Conservation (phyloP, 23 tunicate species). For the Halocynthia aurantium region DNA sequence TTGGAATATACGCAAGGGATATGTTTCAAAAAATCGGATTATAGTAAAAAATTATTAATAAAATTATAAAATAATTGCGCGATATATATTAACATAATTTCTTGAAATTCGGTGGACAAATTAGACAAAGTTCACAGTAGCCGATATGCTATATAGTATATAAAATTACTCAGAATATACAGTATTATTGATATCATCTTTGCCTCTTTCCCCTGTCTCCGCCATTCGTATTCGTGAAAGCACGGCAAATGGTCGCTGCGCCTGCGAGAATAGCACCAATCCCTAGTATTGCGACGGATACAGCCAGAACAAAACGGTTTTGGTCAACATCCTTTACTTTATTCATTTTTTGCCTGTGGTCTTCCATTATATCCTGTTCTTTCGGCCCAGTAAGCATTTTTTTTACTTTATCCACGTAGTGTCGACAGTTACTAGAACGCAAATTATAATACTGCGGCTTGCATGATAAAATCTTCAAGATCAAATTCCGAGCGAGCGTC, state of each 20-base stretch:
- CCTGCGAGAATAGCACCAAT: not conserved
- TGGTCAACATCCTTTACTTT: not conserved
- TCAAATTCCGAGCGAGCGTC: not conserved
- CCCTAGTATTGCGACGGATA: not conserved
- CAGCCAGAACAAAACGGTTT: not conserved
- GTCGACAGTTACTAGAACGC: conserved; percentile 2
- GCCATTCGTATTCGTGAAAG: not conserved
- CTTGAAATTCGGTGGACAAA: no score
- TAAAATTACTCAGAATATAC: no score
- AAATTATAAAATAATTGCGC: no score
- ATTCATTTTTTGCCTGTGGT: not conserved
- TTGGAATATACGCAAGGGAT: no score
- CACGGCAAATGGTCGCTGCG: no score
- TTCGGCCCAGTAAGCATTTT: not conserved
- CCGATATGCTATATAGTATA: no score
- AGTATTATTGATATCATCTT: not conserved
- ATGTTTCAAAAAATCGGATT: no score
- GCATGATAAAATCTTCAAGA: conserved; percentile 2
- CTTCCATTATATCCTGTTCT: not conserved
- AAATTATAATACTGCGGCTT: conserved; percentile 5
- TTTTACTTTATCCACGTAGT: conserved; percentile 4
- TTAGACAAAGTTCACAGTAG: no score
- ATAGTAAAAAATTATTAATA: no score
- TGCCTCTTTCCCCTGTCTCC: not conserved
- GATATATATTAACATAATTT: no score